A percentile compares a stretch with the other conserved stretches of the same genome.
Evolutionary conservation across 2,113 vertebrate genomes (phyloP).

Genomic region (Phocoena sinus): DNA sequence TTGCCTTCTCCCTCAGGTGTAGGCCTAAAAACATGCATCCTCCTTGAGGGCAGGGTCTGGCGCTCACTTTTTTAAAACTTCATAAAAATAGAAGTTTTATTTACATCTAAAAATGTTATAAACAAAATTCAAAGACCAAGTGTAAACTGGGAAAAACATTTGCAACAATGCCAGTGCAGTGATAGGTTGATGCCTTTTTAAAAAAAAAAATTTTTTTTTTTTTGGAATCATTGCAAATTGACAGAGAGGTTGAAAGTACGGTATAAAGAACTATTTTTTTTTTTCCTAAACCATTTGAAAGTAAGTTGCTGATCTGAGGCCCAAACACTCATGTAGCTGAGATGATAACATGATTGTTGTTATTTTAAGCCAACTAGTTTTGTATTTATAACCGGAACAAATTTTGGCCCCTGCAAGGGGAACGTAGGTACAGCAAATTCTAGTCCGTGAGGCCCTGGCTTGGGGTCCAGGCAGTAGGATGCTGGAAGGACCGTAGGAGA

Average conservation of each 20-base stretch:
- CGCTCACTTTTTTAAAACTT: not conserved
- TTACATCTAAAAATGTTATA: not conserved
- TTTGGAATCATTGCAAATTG: not conserved
- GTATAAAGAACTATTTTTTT: not conserved
- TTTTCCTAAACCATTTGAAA: not conserved
- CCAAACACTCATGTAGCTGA: not conserved
- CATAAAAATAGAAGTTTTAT: not conserved
- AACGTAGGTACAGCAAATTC: not conserved
- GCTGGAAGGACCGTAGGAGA: not conserved
- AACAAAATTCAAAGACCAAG: not conserved
- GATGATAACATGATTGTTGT: not conserved
- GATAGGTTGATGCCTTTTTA: not conserved
- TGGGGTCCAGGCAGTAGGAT: too few species aligned
- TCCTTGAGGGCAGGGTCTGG: not conserved
- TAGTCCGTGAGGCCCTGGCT: not conserved
- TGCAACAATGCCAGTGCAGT: not conserved
- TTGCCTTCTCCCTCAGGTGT: accelerated
- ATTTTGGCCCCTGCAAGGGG: not conserved
- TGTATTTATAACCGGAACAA: not conserved
- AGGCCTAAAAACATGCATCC: too few species aligned
- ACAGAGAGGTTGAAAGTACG: not conserved
- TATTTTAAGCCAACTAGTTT: not conserved
- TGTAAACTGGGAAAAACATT: not conserved
- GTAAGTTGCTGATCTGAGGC: not conserved
- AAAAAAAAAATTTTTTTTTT: not conserved